A percentile compares a stretch with the other conserved stretches of the same genome.
phyloP scores from a whole-genome alignment of 2,888 invertebrate species.

The Lepidocyrtinus sp. region DNA sequence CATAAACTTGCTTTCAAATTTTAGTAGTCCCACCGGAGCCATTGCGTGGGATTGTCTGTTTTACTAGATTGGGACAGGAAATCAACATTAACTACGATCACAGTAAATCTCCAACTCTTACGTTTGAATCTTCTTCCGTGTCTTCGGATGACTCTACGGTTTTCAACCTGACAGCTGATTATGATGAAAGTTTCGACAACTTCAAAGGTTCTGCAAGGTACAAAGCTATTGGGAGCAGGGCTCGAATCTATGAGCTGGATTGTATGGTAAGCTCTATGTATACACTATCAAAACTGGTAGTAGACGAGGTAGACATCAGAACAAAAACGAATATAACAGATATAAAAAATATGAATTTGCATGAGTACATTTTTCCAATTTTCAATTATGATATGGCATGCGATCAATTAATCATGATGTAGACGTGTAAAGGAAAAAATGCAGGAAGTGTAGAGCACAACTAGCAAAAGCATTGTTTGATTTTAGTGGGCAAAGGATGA shows the following conservation, averaged over 20 bases:
- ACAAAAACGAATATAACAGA: background rate
- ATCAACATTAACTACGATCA: slow-evolving; percentile 17
- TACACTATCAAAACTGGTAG: no score
- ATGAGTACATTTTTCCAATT: background rate
- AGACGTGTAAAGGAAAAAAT: no score
- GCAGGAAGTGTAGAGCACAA: no score
- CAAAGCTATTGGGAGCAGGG: slow-evolving; percentile 25
- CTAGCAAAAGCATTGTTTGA: background rate
- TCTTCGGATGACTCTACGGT: slow-evolving; percentile 14
- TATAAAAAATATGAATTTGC: background rate
- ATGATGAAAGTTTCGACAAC: slow-evolving; percentile 28
- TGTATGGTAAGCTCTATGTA: slow-evolving; percentile 23
- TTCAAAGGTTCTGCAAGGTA: slow-evolving; percentile 1
- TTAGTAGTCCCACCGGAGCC: no score
- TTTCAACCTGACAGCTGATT: background rate
- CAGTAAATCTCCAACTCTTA: slow-evolving; percentile 3
- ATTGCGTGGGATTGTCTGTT: no score
- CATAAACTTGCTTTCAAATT: no score
- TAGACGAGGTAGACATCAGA: no score
- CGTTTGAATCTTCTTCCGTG: slow-evolving; percentile 19
- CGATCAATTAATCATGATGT: background rate
- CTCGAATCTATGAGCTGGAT: slow-evolving; percentile 26
- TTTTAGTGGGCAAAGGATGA: slow-evolving; percentile 54
- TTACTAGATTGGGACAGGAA: slow-evolving; percentile 39
- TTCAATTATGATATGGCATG: background rate